Percentiles rank a stretch among this genome's conserved stretches.
Conservation (phyloP, 2,797 vertebrate genomes). For the Labroides dimidiatus region DNA sequence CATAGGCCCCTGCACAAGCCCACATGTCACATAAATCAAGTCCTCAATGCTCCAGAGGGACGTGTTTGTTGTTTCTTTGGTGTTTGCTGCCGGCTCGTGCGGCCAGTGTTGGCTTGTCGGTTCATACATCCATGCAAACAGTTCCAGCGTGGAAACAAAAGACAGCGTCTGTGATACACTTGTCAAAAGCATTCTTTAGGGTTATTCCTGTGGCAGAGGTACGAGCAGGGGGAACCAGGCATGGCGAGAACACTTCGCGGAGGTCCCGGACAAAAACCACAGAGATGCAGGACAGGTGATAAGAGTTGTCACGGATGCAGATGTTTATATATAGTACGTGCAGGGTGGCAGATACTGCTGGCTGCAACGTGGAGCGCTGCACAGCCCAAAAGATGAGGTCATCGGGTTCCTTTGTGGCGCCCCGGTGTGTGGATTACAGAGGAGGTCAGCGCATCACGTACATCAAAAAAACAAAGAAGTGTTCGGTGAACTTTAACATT, state of each 20-base stretch:
- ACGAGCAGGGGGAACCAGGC: constrained; percentile 67
- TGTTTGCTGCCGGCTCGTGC: constrained; percentile 65
- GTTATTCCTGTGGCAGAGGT: constrained; percentile 67
- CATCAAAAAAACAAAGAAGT: background rate
- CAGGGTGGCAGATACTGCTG: constrained; percentile 53
- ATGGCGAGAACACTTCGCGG: constrained; percentile 64
- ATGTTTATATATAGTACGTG: constrained; percentile 83
- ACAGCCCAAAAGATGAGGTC: constrained; percentile 42
- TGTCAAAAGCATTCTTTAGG: constrained; percentile 81
- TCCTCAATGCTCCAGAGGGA: constrained; percentile 67
- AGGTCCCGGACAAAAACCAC: constrained; percentile 74
- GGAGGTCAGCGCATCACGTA: constrained; percentile 34
- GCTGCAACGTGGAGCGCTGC: constrained; percentile 33
- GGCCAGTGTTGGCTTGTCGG: constrained; percentile 79
- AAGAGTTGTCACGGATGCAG: constrained; percentile 72
- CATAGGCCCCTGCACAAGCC: constrained; percentile 50
- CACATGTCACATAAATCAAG: constrained; percentile 79
- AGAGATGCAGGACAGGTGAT: constrained; percentile 77
- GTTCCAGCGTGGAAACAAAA: constrained; percentile 74
- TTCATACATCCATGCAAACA: constrained; percentile 73
- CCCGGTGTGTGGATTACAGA: constrained; percentile 10
- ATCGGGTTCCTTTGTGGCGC: constrained; percentile 36
- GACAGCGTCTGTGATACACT: constrained; percentile 73
- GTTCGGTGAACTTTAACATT: background rate
- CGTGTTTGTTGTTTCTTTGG: constrained; percentile 73